These are phyloP conservation scores for Procambarus clarkii DNA, from an alignment of 1,140 invertebrate genomes.

Conservation along the genomic window DNA sequence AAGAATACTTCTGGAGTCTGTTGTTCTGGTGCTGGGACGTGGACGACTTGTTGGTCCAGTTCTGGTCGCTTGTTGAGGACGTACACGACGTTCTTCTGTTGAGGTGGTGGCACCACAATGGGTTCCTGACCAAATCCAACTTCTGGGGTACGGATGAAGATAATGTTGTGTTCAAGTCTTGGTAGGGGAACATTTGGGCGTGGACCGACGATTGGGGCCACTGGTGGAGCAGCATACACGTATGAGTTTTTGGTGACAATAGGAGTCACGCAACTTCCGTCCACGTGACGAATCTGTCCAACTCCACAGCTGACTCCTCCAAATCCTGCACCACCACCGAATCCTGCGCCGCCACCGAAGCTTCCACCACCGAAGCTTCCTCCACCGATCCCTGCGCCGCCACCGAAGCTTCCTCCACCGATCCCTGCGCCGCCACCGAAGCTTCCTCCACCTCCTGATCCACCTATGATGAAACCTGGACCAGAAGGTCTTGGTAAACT, in stretches of 20 bases:
- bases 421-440: neutral
- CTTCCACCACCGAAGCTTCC: neutral
- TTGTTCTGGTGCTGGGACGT: conserved; percentile 2
- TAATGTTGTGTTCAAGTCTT: conserved; percentile 28
- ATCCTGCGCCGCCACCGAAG: neutral
- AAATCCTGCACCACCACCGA: neutral
- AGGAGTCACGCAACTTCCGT: conserved; percentile 37
- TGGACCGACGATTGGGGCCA: neutral
- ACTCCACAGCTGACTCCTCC: neutral
- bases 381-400: neutral
- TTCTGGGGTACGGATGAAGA: conserved; percentile 20
- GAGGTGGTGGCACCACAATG: conserved; percentile 35
- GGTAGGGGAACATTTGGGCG: neutral
- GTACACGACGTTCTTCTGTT: conserved; percentile 37
- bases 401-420: neutral
- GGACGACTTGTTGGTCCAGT: neutral
- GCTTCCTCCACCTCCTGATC: neutral
- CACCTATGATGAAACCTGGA: too few species aligned
- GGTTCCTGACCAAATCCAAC: neutral
- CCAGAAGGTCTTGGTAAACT: neutral
- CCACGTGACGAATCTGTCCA: conserved; percentile 34
- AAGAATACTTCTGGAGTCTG: conserved; percentile 16
- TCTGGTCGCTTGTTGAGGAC: conserved; percentile 19
- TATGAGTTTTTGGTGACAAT: conserved; percentile 14
- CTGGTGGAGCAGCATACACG: conserved; percentile 7